Evolutionary conservation across 2,113 vertebrate genomes (phyloP), one percentile per base, ranked within the genome.

Genomic region (Mesoclemmys tuberculata): DNA sequence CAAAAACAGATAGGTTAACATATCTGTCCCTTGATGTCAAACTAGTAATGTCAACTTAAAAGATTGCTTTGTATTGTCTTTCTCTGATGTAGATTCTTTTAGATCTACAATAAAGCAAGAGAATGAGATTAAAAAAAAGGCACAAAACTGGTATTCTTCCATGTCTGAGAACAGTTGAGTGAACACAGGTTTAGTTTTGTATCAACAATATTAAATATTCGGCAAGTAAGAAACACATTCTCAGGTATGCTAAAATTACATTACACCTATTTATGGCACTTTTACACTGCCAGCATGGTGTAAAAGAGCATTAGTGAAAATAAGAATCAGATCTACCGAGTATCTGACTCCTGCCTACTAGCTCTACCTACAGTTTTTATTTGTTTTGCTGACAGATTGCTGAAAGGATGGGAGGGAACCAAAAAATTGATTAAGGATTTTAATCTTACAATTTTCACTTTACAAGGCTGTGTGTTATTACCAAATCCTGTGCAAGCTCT

Each of bases 301-400:
- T 58, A 58, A 74, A 41, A 22, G 68, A 74, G 38, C 10, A 22
- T 41, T 74, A 41, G 22, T 74, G 38, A 41, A 74, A 74, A 74
- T 71, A 18, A 38, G 22, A 24, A 64, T 35, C 31, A 35, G 61
- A 64, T 14, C 14, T 64, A 31, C 61, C 35, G 29, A 35, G 61
- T 64, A 10, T 41, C 8, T 74, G 38, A 21, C 68, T 74, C 38
- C 10, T 41, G 18, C 21, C 41, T 41, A 74, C 22, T 74, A 74
- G 18, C 21, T 74, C 68, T 74, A 74, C 31, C 7, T 64, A 41
- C 19, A 41, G 26, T 38, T 74, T 74, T 41, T 74, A 74, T 5
- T 74, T 74, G 26, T 5, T 5, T 19, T 41, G 4, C 1, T 8
- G 18, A 22, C 44, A 13, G 38, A 55, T 10, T 0, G 1, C 12